Conservation (phyloP, 2,797 vertebrate species). For the Pangasius larnaudii region DNA sequence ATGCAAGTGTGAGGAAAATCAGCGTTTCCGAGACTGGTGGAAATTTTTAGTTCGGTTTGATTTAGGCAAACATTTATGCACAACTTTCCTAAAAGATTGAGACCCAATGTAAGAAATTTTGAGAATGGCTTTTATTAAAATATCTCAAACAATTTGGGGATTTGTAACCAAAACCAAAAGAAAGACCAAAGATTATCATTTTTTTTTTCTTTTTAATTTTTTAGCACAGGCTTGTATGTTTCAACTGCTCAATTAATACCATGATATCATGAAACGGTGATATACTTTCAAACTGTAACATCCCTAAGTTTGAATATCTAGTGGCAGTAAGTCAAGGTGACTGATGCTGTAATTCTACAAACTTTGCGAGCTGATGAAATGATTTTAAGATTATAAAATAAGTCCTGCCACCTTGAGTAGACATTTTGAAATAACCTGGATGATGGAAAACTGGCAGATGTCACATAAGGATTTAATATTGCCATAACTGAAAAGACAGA, state of each 20-base stretch:
- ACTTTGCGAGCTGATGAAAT: not conserved
- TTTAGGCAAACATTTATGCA: not conserved
- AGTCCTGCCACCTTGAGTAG: not conserved
- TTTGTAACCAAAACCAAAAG: no score
- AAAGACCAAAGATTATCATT: not conserved
- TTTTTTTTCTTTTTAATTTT: not conserved
- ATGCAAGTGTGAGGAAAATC: not conserved
- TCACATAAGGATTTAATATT: not conserved
- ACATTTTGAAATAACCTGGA: not conserved
- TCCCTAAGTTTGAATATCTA: not conserved
- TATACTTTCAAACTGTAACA: not conserved
- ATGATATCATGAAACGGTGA: not conserved
- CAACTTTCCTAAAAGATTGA: not conserved
- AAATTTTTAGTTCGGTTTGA: not conserved
- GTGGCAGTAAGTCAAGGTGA: not conserved
- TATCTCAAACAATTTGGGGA: not conserved
- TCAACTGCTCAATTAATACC: not conserved
- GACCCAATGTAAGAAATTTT: not conserved
- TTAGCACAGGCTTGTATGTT: not conserved
- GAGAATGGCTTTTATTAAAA: no score
- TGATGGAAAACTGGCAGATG: not conserved
- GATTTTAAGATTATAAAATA: not conserved
- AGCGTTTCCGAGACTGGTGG: no score
- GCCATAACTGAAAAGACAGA: not conserved
- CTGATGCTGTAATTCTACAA: not conserved